Conservation (phyloP, 2,888 invertebrate species). For the Volucella bombylans region DNA sequence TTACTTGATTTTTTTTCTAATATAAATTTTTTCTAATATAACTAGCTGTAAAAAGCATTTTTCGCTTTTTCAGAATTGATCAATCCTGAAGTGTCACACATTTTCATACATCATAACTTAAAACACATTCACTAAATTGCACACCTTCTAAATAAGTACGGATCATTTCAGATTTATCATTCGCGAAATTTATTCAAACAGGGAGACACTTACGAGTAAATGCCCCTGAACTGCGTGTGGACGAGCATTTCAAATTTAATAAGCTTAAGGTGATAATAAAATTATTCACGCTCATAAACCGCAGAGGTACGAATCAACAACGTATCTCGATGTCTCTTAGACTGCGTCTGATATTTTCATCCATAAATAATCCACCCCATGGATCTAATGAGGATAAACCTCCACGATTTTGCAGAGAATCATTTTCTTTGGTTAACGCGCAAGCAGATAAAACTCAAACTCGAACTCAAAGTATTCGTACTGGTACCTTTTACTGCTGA, state of each 20-base stretch:
- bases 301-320: conserved; percentile 1
- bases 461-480: background rate
- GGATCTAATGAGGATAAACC: conserved; percentile 46
- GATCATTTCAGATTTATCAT: no score
- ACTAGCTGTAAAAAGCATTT: no score
- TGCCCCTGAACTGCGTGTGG: background rate
- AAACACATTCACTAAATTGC: no score
- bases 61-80: no score
- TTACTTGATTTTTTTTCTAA: no score
- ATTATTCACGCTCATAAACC: conserved; percentile 32
- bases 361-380: conserved; percentile 21
- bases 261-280: background rate
- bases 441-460: conserved; percentile 22
- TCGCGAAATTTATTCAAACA: no score
- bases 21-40: no score
- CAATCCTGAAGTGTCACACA: no score
- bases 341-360: conserved; percentile 40
- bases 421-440: conserved; percentile 12
- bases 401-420: conserved; percentile 33
- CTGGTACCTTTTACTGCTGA: background rate
- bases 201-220: no score
- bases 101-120: no score
- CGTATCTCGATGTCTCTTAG: conserved; percentile 29
- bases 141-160: no score
- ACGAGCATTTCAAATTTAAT: background rate